Evolutionary conservation across 2,113 vertebrate species (phyloP).

Genomic region (Saccopteryx leptura): DNA sequence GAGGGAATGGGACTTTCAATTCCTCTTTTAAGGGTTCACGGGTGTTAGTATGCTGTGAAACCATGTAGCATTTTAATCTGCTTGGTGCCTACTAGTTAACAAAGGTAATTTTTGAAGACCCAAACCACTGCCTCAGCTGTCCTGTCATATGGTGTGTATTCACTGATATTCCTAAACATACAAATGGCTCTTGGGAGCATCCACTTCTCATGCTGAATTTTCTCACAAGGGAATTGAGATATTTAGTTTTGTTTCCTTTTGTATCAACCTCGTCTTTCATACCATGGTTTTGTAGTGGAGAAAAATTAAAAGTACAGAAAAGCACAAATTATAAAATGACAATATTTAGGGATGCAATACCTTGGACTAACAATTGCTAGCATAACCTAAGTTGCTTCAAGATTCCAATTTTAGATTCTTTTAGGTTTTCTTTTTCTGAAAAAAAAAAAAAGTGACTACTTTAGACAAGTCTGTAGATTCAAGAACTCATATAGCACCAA

Average conservation of each 20-base stretch:
- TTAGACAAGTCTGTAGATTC: background rate
- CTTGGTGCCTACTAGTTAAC: background rate
- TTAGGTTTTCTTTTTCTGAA: background rate
- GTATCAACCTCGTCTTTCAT: background rate
- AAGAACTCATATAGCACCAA: background rate
- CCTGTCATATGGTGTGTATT: background rate
- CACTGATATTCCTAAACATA: background rate
- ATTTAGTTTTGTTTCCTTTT: background rate
- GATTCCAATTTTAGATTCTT: background rate
- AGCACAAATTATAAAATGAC: background rate
- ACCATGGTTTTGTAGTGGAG: background rate
- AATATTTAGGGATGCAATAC: background rate
- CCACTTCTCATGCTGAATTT: slow-evolving; percentile 5
- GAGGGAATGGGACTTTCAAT: background rate
- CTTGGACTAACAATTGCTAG: background rate
- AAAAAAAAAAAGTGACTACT: background rate
- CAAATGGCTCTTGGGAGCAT: background rate
- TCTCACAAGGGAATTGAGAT: background rate
- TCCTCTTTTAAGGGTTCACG: background rate
- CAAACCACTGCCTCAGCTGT: background rate
- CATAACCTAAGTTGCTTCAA: background rate
- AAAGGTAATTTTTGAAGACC: background rate
- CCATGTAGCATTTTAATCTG: background rate
- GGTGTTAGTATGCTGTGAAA: background rate
- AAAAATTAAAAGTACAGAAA: slow-evolving; percentile 13